Percentiles rank a stretch among this genome's conserved stretches.
These are phyloP conservation scores for Apamea sordens DNA, from an alignment of 2,888 invertebrate species.

Conservation along the genomic window DNA sequence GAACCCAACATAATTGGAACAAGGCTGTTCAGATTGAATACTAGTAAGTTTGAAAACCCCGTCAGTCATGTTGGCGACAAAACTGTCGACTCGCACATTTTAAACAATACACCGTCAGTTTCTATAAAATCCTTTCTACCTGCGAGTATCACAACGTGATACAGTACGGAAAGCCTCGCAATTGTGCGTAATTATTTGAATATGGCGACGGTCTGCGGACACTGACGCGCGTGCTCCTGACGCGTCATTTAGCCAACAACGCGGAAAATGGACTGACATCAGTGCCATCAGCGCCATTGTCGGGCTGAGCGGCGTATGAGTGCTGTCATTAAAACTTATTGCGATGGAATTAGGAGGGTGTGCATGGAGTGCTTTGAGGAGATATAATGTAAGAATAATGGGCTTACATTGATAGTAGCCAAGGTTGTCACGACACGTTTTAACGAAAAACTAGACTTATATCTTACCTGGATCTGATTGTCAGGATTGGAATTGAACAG, in stretches of 20 bases:
- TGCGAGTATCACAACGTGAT: neutral
- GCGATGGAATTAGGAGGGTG: slow-evolving; percentile 28
- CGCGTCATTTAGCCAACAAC: slow-evolving; percentile 56
- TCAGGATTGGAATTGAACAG: neutral
- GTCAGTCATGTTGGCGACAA: neutral
- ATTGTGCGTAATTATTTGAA: slow-evolving; percentile 62
- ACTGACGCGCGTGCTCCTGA: slow-evolving; percentile 51
- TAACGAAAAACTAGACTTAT: neutral
- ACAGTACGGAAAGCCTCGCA: slow-evolving; percentile 34
- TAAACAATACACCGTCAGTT: neutral
- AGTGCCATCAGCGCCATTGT: slow-evolving; percentile 54
- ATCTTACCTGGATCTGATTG: neutral
- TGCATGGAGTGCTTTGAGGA: neutral
- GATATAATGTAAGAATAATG: neutral
- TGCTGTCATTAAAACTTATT: slow-evolving; percentile 48
- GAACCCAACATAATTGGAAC: neutral
- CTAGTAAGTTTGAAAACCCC: neutral
- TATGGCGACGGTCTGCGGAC: slow-evolving; percentile 31
- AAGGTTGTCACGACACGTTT: neutral
- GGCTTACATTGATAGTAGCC: neutral
- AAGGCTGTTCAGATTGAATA: neutral
- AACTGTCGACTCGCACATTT: neutral
- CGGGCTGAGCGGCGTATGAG: slow-evolving; percentile 13
- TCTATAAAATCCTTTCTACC: neutral
- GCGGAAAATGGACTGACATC: slow-evolving; percentile 55